Conservation (phyloP, 1,140 invertebrate species). For the Papilio polyxenes region DNA sequence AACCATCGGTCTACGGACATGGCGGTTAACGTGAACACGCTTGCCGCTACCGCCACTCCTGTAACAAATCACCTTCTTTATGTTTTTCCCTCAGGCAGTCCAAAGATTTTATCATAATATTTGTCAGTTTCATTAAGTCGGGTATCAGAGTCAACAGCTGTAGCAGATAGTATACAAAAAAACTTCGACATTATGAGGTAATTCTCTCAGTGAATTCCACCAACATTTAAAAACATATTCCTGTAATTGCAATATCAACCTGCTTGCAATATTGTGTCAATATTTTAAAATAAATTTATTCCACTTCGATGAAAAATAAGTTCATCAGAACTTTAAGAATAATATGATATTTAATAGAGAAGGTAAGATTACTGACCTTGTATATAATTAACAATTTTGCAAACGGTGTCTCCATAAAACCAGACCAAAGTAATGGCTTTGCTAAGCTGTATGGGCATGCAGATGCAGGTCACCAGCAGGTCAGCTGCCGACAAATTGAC, state of each 20-base stretch:
- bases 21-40: slow-evolving; percentile 88
- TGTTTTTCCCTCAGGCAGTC: not conserved
- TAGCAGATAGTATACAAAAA: not conserved
- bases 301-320: too few relatives aligned
- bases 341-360: not conserved
- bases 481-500: slow-evolving; percentile 94
- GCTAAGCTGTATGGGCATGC: slow-evolving; percentile 89
- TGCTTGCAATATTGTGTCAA: not conserved
- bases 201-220: not conserved
- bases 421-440: slow-evolving; percentile 85
- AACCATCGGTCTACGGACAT: slow-evolving; percentile 89
- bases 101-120: too few relatives aligned
- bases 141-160: too few relatives aligned
- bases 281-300: not conserved
- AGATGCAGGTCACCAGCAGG: slow-evolving; percentile 89
- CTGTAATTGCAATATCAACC: not conserved
- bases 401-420: slow-evolving; percentile 86
- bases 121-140: too few relatives aligned
- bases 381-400: slow-evolving; percentile 87
- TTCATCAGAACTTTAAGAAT: not conserved
- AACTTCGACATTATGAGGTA: not conserved
- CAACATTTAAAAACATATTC: not conserved
- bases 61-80: slow-evolving; percentile 46
- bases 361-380: slow-evolving; percentile 81
- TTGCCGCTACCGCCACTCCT: slow-evolving; percentile 89